phyloP scores from a whole-genome alignment of 2,888 invertebrate species.

The Nymphalis polychloros region DNA sequence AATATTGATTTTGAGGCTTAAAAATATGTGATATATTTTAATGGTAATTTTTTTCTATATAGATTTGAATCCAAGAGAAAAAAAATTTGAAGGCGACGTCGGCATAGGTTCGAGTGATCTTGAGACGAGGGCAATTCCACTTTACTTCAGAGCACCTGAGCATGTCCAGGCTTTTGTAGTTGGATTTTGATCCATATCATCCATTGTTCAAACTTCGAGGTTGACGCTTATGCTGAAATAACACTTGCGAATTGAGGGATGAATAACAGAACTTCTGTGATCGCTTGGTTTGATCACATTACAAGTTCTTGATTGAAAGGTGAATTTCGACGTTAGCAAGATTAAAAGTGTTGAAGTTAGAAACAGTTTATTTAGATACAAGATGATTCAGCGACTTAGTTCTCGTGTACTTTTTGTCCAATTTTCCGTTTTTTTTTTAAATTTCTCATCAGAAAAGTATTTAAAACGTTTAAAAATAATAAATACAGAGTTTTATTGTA shows the following conservation, averaged over 20 bases:
- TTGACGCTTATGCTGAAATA: constrained; percentile 33
- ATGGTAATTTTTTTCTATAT: constrained; percentile 13
- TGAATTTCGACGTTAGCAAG: background rate
- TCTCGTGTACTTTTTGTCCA: no score
- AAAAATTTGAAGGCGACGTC: constrained; percentile 56
- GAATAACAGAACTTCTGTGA: constrained; percentile 16
- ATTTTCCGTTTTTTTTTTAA: no score
- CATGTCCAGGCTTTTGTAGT: constrained; percentile 58
- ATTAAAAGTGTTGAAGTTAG: background rate
- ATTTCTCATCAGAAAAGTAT: no score
- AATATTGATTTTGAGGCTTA: no score
- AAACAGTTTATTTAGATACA: background rate
- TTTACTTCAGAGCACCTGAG: constrained; percentile 56
- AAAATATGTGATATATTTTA: no score
- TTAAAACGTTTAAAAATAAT: no score
- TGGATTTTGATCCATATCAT: constrained; percentile 47
- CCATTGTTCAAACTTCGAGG: constrained; percentile 53
- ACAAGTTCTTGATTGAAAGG: constrained; percentile 3
- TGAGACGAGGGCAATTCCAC: constrained; percentile 45
- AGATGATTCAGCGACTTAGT: no score
- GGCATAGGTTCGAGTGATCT: constrained; percentile 54
- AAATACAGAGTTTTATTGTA: no score
- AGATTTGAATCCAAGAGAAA: constrained; percentile 38
- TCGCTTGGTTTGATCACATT: constrained; percentile 10
- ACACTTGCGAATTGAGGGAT: constrained; percentile 16